phyloP scores from a whole-genome alignment of 2,113 vertebrate genomes.

The Callipepla squamata region DNA sequence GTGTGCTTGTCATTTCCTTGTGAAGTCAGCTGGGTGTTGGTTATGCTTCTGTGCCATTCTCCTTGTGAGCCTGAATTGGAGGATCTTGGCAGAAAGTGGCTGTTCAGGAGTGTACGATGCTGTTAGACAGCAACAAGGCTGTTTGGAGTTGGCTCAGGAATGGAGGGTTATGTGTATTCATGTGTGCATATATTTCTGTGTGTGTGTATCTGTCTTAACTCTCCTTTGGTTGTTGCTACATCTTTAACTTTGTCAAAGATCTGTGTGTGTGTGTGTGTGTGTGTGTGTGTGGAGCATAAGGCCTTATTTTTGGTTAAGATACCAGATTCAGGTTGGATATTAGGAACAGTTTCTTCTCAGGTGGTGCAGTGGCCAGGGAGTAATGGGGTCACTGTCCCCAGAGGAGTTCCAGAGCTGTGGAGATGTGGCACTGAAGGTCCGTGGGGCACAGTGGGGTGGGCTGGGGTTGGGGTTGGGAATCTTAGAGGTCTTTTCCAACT shows the following conservation, averaged over 20 bases:
- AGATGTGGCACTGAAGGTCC: no score
- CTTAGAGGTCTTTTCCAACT: no score
- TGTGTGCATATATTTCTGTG: no score
- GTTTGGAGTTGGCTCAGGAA: neutral
- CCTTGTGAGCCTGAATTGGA: neutral
- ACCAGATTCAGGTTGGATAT: neutral
- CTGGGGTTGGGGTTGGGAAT: no score
- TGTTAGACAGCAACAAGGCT: neutral
- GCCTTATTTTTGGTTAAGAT: neutral
- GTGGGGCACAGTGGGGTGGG: no score
- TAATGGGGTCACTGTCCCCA: no score
- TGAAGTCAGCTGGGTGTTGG: neutral
- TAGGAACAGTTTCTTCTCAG: no score
- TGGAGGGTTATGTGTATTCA: neutral
- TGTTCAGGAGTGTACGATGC: neutral
- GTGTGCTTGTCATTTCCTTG: neutral
- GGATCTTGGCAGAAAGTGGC: neutral
- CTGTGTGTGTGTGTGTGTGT: neutral
- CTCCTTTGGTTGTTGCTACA: neutral
- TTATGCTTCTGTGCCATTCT: neutral
- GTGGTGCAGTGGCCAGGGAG: no score
- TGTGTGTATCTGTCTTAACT: neutral
- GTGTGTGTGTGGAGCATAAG: neutral
- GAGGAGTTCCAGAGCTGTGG: no score
- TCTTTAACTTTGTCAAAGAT: neutral